These are phyloP conservation scores for Mugil cephalus DNA, from an alignment of 2,113 vertebrate genomes.

Conservation along the genomic window DNA sequence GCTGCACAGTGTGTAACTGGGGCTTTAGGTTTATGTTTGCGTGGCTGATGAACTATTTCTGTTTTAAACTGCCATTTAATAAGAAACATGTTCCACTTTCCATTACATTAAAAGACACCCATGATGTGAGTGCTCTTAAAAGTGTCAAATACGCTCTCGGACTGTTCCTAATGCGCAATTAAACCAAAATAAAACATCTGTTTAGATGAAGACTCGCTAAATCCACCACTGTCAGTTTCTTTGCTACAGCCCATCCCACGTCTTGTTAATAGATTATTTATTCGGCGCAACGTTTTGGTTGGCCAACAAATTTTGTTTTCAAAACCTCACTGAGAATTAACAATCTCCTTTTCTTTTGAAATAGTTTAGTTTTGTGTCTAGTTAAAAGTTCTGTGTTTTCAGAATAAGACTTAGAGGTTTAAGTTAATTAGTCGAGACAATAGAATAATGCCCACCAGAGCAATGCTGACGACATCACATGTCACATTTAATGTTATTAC, in stretches of 20 bases:
- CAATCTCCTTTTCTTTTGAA: constrained; percentile 41
- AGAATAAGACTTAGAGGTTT: too few relatives aligned
- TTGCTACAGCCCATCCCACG: constrained; percentile 1
- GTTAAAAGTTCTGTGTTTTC: too few relatives aligned
- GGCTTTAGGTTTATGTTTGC: neutral
- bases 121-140: neutral
- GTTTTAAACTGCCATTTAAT: neutral
- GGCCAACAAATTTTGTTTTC: constrained; percentile 75
- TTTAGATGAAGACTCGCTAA: neutral
- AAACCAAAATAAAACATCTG: too few relatives aligned
- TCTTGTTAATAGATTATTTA: neutral
- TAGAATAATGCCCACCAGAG: too few relatives aligned
- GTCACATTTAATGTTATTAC: too few relatives aligned
- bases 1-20: neutral
- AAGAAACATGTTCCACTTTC: neutral
- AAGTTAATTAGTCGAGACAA: too few relatives aligned
- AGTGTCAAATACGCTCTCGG: neutral
- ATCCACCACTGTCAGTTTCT: neutral
- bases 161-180: neutral
- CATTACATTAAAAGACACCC: neutral
- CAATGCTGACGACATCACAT: too few relatives aligned
- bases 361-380: constrained; percentile 44
- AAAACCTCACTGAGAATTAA: constrained; percentile 59
- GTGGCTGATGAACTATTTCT: too few relatives aligned
- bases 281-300: constrained; percentile 60